Base-by-base conservation (phyloP, 2,797 vertebrate species). In the Bryconaethiops microstoma region DNA sequence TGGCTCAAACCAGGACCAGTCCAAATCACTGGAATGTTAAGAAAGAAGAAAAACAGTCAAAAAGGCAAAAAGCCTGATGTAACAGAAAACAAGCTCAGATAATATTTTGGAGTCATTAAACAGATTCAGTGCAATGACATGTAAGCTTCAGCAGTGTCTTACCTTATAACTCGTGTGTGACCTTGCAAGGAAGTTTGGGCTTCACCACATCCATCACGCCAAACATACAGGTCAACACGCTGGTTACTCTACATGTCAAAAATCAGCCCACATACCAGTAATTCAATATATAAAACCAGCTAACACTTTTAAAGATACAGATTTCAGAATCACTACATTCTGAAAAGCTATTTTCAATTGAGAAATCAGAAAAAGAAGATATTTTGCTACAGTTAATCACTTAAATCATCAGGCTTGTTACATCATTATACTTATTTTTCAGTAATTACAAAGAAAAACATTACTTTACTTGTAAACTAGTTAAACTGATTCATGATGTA, bases 121-220 rank as follows among this genome's bases (percentile, higher is more conserved):
- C 4, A 42, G 4, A 21, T 52, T 71, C 5, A 1, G 35, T 52
- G 4, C 52, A 29, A 52, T 70, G 19, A 52, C 21, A 60, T 13
- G 39, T 8, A 45, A 17, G 17, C 48, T 70, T 64, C 21, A 29
- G 4, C 1, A 23, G 9, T 45, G 5, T n/a, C 19, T 83, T 92
- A 97, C 98, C 98, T 99, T 93, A 99, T 99, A 54, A 99, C 98
- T 0, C 97, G 95, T 0, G 98, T 99, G 90, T 99, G 98, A 63
- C 97, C 97, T 85, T 97, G 97, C 79, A 99, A 90, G 0, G 97
- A 97, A 0, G 96, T 95, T 88, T 96, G 95, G 12, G 96, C 93
- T 70, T 97, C 96, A 50, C 97, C 97, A 7, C 88, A 91, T n/a
- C 96, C 96, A 7, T 97, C 95, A 82, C 93, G 96, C 98, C 98